phyloP scores from a whole-genome alignment of 2,888 invertebrate species.

The Drosophila anceps region DNA sequence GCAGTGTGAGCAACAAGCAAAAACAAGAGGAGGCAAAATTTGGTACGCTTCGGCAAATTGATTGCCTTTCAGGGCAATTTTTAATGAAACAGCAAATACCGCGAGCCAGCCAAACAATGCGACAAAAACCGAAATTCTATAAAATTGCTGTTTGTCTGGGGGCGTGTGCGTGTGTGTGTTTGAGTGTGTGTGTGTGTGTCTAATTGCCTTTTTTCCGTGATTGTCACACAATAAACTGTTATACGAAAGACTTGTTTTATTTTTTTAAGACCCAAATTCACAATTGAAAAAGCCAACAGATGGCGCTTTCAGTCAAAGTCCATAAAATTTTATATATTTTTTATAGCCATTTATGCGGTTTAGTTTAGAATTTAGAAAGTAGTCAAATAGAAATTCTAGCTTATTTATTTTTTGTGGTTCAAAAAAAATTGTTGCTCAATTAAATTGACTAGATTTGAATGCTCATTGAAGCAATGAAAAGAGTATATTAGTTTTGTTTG shows the following conservation, averaged over 20 bases:
- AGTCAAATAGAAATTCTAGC: background rate
- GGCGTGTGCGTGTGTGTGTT: background rate
- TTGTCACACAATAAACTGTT: constrained; percentile 26
- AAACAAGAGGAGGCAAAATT: constrained; percentile 5
- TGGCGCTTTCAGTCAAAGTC: background rate
- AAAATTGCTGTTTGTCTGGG: constrained; percentile 12
- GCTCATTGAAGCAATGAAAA: background rate
- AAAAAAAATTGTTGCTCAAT: background rate
- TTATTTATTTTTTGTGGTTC: background rate
- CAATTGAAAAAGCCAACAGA: constrained; percentile 12
- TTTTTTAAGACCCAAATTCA: constrained; percentile 10
- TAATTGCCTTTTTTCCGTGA: constrained; percentile 48
- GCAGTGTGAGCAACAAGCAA: constrained; percentile 6
- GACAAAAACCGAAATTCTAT: constrained; percentile 12
- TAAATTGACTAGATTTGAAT: background rate
- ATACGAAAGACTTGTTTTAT: background rate
- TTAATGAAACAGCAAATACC: constrained; percentile 71
- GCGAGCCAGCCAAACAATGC: constrained; percentile 8
- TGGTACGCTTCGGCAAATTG: constrained; percentile 47
- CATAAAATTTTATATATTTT: no score
- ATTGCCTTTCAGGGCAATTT: constrained; percentile 76
- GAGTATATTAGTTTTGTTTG: no score
- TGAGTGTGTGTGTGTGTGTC: background rate
- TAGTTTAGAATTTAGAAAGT: background rate
- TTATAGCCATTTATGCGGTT: background rate